These are phyloP conservation scores for Gopherus flavomarginatus DNA, from an alignment of 2,113 vertebrate species.

Conservation along the genomic window DNA sequence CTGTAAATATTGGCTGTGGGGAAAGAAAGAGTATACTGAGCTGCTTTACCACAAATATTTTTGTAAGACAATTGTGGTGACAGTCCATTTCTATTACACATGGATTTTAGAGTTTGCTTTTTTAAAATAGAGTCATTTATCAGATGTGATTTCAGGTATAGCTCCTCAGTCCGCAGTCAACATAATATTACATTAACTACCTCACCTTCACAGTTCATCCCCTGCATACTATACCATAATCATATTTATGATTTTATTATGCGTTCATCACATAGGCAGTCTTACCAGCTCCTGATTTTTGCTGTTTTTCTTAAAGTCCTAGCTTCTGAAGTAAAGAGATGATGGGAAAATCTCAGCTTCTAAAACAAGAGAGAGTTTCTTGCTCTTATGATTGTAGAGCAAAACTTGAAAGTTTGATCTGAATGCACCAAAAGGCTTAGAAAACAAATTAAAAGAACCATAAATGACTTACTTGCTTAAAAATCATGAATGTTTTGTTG, in stretches of 20 bases:
- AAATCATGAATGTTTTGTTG: background rate
- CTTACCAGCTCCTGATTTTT: background rate
- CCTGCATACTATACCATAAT: background rate
- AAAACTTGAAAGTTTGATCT: background rate
- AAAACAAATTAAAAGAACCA: background rate
- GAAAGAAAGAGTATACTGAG: constrained; percentile 34
- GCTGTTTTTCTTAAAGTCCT: background rate
- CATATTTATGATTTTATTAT: background rate
- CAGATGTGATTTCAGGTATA: constrained; percentile 53
- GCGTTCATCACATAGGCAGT: background rate
- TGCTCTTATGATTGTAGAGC: background rate
- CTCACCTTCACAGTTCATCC: constrained; percentile 32
- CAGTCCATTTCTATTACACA: constrained; percentile 30
- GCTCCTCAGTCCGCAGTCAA: constrained; percentile 16
- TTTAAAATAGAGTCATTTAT: constrained; percentile 49
- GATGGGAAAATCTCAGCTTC: background rate
- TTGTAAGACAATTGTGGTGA: constrained; percentile 22
- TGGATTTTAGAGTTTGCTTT: constrained; percentile 41
- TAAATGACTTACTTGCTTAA: background rate
- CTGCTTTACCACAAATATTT: background rate
- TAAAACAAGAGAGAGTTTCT: background rate
- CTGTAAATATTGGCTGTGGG: background rate
- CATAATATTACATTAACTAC: background rate
- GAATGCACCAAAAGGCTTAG: constrained; percentile 22
- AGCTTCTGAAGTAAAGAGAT: background rate